Base-by-base conservation (phyloP, 1,140 invertebrate genomes). In the Hycleus cichorii region DNA sequence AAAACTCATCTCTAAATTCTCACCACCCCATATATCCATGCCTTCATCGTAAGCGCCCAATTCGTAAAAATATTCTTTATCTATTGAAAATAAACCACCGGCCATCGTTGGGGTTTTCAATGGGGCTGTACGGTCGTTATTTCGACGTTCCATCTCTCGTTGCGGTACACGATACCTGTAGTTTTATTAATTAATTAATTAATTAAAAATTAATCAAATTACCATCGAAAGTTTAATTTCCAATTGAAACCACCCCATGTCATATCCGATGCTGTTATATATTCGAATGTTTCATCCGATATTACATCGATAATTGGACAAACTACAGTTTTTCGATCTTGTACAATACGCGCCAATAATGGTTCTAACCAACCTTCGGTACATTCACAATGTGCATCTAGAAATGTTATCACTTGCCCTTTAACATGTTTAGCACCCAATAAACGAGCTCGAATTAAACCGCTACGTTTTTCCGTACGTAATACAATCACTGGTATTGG, bases 11-110 rank as follows among this genome's bases (percentile, higher is more conserved):
- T 99, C 97, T 39, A 99, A 81, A 80, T 99, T 99, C 77, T 99
- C 96, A 56, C 95, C 97, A 32, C 96, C 97, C 97, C 96, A 99
- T 64, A 99, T 98, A 72, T 98, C 95, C 96, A 99, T 98, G 64
- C 95, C 95, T 76, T 95, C 87, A 75, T 99, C 97, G 73, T 99
- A 99, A 26, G 92, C 88, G 11, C 97, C 97, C 55, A 99, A 82
- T 79, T 96, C 88, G 74, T 96, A 93, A 79, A 99, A 99, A 77
- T 97, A 98, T 8, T 97, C 89, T 70, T 88, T 86, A 72, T 98
- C 93, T 59, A 98, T 98, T 25, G 95, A 89, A 77, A 99, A 98
- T 25, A 99, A 74, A 3, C 97, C 97, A 46, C 97, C 97, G n/a
- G 96, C 96, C 95, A 98, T 99, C 0, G 96, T 98, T 0, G 97